Conservation (phyloP, 1,140 invertebrate genomes). For the Dendrolimus kikuchii region DNA sequence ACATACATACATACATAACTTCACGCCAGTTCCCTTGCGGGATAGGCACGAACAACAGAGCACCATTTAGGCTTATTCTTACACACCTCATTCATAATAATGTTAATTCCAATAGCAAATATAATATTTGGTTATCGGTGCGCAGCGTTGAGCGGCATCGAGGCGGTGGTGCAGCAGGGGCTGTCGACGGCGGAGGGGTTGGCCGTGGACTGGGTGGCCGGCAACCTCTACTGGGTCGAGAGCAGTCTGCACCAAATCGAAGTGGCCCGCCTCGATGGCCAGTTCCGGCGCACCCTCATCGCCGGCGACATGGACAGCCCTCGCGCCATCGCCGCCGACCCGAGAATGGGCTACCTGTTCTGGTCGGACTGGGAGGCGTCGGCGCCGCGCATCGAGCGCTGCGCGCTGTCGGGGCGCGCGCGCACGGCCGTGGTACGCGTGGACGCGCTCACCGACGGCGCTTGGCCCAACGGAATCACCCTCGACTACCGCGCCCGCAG, state of each 20-base stretch:
- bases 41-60: too few relatives aligned
- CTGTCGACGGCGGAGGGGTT: constrained; percentile 89
- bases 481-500: constrained; percentile 84
- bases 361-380: constrained; percentile 93
- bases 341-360: constrained; percentile 81
- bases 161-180: constrained; percentile 87
- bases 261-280: constrained; percentile 88
- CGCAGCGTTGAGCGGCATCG: constrained; percentile 83
- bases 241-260: constrained; percentile 92
- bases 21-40: too few relatives aligned
- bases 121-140: constrained; percentile 45
- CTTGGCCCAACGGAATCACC: constrained; percentile 91
- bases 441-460: constrained; percentile 81
- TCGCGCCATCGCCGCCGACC: constrained; percentile 89
- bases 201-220: constrained; percentile 89
- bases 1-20: too few relatives aligned
- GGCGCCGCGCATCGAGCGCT: constrained; percentile 88
- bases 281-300: constrained; percentile 83
- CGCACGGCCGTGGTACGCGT: constrained; percentile 73
- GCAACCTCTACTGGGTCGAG: constrained; percentile 89
- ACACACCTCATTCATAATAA: too few relatives aligned
- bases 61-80: too few relatives aligned
- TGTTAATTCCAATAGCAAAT: too few relatives aligned
- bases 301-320: constrained; percentile 91
- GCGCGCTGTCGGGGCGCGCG: constrained; percentile 85